A percentile compares a stretch with the other conserved stretches of the same genome.
Evolutionary conservation across 2,113 vertebrate species (phyloP).

Genomic region (Cairina moschata): DNA sequence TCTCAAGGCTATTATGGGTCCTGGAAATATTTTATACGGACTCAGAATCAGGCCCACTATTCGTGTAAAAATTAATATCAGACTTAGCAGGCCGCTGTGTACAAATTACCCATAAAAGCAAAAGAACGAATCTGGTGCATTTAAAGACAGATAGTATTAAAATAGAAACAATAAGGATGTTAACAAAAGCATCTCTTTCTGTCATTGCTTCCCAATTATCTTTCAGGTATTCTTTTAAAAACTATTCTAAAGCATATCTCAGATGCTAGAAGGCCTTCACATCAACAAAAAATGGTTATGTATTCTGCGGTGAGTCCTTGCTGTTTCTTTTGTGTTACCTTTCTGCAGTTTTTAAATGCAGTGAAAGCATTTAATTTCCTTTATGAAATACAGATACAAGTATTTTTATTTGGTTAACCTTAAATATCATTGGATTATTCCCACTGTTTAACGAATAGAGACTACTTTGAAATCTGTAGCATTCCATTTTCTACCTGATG

Average conservation of each 20-base stretch:
- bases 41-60: neutral
- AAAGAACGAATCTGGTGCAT: neutral
- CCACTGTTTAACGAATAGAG: neutral
- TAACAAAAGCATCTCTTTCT: neutral
- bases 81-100: neutral
- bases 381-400: neutral
- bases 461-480: neutral
- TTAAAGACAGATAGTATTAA: neutral
- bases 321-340: neutral
- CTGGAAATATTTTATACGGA: neutral
- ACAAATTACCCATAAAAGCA: neutral
- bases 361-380: neutral
- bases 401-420: neutral
- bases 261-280: constrained; percentile 67
- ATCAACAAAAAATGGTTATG: constrained; percentile 78
- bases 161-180: neutral
- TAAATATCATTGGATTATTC: neutral
- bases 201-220: constrained; percentile 1
- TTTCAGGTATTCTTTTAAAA: constrained; percentile 80
- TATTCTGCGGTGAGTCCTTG: constrained; percentile 82
- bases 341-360: neutral
- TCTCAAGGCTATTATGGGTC: neutral
- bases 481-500: neutral
- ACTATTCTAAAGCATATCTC: constrained; percentile 80
- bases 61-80: neutral